Evolutionary conservation across 1,140 invertebrate species (phyloP), one percentile per base, ranked within the genome.

Genomic region (Ooceraea biroi): DNA sequence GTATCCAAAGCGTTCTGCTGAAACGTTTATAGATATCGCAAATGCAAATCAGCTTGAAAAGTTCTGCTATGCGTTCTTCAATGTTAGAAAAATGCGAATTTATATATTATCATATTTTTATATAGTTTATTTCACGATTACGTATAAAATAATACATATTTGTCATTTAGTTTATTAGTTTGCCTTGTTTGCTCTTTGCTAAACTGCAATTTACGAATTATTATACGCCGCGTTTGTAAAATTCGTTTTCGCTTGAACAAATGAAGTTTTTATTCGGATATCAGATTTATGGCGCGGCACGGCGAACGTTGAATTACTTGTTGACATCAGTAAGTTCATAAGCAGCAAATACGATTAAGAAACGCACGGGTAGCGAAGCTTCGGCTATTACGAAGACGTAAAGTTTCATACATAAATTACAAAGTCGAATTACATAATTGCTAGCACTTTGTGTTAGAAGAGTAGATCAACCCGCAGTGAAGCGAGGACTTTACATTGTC

Each of bases 401-500:
- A 69, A 80, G 50, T 80, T 57, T 71, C 25, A 25, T 22, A 22
- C 50, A 80, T 71, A 80, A 80, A 80, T 80, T 58, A 58, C 65
- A 27, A 50, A 46, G 22, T 57, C n/a, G 36, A 80, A 80, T 80
- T 69, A 80, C 52, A 58, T 55, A 69, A 80, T 80, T 58, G 50
- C 66, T 36, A 69, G 11, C 36, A 11, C 17, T 68, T 55, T 27
- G 30, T 66, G 61, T 46, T 57, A 30, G 41, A 30, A 8, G 5
- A 30, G 22, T 57, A 14, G 25, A 80, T 80, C 50, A 25, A 80
- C 25, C 27, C 14, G 7, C 22, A 22, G 17, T 22, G 36, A 36
- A 19, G 19, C 7, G 1, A 55, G n/a, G 50, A 46, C n/a, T 44
- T 41, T 0, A 27, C 11, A 22, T 58, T 10, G 36, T 12, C 46